A percentile compares a stretch with the other conserved stretches of the same genome.
These are phyloP conservation scores for Saccopteryx leptura DNA, from an alignment of 2,113 vertebrate genomes.

Conservation along the genomic window DNA sequence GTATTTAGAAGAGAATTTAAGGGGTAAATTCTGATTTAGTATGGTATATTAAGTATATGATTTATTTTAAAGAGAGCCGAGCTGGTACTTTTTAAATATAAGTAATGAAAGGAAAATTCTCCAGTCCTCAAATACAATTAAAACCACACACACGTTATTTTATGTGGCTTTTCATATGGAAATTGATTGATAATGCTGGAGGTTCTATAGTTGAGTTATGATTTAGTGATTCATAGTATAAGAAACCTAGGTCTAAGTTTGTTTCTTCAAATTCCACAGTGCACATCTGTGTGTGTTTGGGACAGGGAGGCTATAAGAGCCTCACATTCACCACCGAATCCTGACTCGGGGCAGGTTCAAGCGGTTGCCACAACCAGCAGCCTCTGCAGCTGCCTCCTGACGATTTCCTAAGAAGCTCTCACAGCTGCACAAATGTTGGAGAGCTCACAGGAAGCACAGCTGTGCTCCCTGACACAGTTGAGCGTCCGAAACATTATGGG, in stretches of 20 bases:
- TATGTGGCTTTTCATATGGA: slow-evolving; percentile 41
- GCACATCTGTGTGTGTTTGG: not conserved
- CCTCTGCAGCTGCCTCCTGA: slow-evolving; percentile 56
- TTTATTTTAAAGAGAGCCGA: slow-evolving; percentile 54
- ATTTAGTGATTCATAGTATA: slow-evolving; percentile 46
- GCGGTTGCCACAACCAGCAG: not conserved
- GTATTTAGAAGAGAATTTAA: slow-evolving; percentile 42
- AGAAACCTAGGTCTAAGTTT: not conserved
- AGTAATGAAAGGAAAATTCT: slow-evolving; percentile 57
- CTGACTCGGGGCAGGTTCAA: not conserved
- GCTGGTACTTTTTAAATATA: slow-evolving; percentile 49
- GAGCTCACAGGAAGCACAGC: slow-evolving; percentile 64
- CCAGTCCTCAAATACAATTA: slow-evolving; percentile 22
- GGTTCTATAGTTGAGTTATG: not conserved
- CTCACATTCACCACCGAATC: not conserved
- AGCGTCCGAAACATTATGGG: slow-evolving; percentile 35
- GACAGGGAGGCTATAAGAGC: not conserved
- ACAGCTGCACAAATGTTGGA: slow-evolving; percentile 68
- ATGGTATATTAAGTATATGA: not conserved
- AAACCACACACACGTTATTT: slow-evolving; percentile 6
- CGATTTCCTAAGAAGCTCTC: slow-evolving; percentile 42
- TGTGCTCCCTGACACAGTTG: slow-evolving; percentile 77
- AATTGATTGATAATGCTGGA: slow-evolving; percentile 30
- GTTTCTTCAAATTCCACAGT: slow-evolving; percentile 8
- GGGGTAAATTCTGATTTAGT: not conserved